Base-by-base conservation (phyloP, 1,140 invertebrate species). In the Drosophila mayri region DNA sequence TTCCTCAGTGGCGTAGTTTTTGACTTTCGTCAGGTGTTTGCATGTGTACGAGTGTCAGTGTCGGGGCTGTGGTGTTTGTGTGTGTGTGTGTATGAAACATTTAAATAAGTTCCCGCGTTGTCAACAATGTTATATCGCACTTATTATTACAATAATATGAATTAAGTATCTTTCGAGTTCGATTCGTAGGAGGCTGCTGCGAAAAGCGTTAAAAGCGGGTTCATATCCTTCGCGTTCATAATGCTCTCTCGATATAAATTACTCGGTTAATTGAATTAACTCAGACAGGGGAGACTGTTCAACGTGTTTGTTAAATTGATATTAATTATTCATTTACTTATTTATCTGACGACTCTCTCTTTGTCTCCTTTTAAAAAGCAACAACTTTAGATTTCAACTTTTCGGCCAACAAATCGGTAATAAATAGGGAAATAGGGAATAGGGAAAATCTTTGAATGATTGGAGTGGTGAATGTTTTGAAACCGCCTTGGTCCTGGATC, bases 211-310 rank as follows among this genome's bases (percentile, higher is more conserved):
- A 46, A 61, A 74, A 80, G 66, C 68, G 14, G 66, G 40, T 66
- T 72, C 37, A 55, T 62, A 44, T 75, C 59, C 71, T 20, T 54
- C 35, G 40, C 37, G 28, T 41, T 66, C 43, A 37, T 52, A 60
- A 35, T 67, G 50, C 47, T 54, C 37, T 57, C 58, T 58, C 47
- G 58, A 40, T 52, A 81, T 40, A 75, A 90, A 37, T 58, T 68
- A 28, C 25, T 60, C 37, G 57, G 85, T 90, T 90, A 90, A 90
- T 90, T 90, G 30, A 44, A 90, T 90, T 90, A 90, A 90, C 85
- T 90, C 47, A 75, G 71, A 68, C 40, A 62, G 65, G 67, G 84
- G 49, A 52, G 80, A 84, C 80, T 37, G 14, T 73, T 79, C 50
- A 83, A 83, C 76, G 52, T 58, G 32, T 57, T 72, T 44, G 22